phyloP scores from a whole-genome alignment of 2,888 invertebrate genomes.

The Oscheius sp. region DNA sequence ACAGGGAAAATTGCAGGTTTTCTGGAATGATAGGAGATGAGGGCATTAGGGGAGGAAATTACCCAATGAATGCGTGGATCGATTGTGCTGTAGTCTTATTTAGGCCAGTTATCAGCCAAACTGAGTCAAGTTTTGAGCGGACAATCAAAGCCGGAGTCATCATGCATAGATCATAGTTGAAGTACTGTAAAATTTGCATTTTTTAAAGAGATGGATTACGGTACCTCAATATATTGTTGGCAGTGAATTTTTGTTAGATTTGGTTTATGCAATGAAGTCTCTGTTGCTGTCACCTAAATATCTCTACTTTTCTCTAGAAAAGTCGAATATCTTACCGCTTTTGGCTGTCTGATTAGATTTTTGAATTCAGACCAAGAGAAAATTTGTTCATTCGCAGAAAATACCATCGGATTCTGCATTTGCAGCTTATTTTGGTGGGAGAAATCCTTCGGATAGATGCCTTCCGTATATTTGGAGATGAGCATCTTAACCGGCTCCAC shows the following conservation, averaged over 20 bases:
- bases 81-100: background rate
- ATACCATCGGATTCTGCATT: constrained; percentile 1
- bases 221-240: constrained; percentile 23
- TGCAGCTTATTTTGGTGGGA: background rate
- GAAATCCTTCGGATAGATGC: background rate
- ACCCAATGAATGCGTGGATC: constrained; percentile 9
- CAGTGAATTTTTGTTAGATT: background rate
- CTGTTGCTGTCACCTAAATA: background rate
- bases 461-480: background rate
- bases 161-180: constrained; percentile 1
- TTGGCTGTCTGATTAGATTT: background rate
- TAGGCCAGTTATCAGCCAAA: constrained; percentile 14
- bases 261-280: background rate
- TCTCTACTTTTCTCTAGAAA: background rate
- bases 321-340: background rate
- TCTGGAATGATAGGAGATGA: background rate
- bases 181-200: background rate
- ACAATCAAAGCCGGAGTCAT: constrained; percentile 18
- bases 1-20: constrained; percentile 6
- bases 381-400: background rate
- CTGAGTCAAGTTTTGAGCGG: background rate
- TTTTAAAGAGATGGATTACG: background rate
- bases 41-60: background rate
- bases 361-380: constrained; percentile 5
- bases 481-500: background rate